Evolutionary conservation across 2,113 vertebrate genomes (phyloP), one percentile per base, ranked within the genome.

Genomic region (Podarcis muralis): DNA sequence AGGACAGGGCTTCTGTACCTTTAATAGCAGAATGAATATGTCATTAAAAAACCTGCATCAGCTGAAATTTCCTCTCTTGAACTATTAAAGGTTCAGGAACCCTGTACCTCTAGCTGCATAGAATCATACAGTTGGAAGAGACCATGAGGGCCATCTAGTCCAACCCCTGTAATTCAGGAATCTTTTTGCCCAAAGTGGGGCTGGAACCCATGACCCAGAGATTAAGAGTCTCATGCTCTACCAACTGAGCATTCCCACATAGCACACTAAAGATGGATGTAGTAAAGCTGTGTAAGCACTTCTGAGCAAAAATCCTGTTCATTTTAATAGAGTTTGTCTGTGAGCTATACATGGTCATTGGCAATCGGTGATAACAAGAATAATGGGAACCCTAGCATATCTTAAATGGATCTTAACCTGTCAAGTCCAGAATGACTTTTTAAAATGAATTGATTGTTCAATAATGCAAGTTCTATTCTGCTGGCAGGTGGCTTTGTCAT

Each of bases 221-320:
- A 53, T 53, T 53, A 53, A 53, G 48, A 12, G 2, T 12, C 9
- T 53, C 48, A 53, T 53, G 48, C 48, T 53, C 9, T 53, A 53
- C 48, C 48, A 53, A 53, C 48, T 53, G 9, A 53, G 9, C 48
- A 53, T 53, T 53, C 48, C 48, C 48, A n/a, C 43, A 32, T 18
- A 30, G n/a, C 65, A 53, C 22, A 8, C 2, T 62, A 53, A 53
- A 35, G 85, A 0, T 0, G n/a, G n/a, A 83, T 23, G n/a, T 85
- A 0, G 1, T 83, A 53, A 71, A 89, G 23, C 2, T 1, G n/a
- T 35, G 40, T 0, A 35, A 69, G 22, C n/a, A 18, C 53, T 6
- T 71, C 62, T 87, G 22, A n/a, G 57, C n/a, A 53, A 62, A 62
- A 81, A 23, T 62, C 79, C n/a, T 20, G 18, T 81, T 80, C 57